Base-by-base conservation (phyloP, 2,797 vertebrate genomes). In the Scleropages formosus region DNA sequence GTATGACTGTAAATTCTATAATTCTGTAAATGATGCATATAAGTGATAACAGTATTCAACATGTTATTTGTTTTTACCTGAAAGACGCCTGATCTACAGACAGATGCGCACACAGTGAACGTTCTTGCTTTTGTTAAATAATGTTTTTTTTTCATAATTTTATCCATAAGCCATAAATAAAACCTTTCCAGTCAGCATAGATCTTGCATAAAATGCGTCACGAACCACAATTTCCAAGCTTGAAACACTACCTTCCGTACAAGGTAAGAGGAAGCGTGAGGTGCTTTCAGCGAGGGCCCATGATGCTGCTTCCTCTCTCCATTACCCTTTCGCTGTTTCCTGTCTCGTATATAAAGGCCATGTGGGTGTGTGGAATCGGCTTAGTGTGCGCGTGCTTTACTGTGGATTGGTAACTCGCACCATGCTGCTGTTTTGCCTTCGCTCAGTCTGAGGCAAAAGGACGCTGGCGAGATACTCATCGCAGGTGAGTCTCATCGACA, bases 261-360 rank as follows among this genome's bases (percentile, higher is more conserved):
- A 80, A 77, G 80, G 68, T 78, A 49, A 75, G 73, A 77, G 75
- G 79, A 75, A 79, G 79, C 79, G 81, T 71, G 79, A 60, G 83
- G 83, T 82, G 80, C 77, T 82, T 13, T 0, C 62, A 72, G 80
- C 83, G 84, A 88, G 89, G 82, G 87, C 86, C 91, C 87, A 9
- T 93, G 92, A 93, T 88, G 91, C 72, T 83, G 78, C 85, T 95
- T 95, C 94, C 94, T 93, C 90, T 80, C 83, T 85, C 83, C 64
- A 78, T 83, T 75, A 85, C 73, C 90, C 84, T 93, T 94, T 94
- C 93, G 93, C 89, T 88, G 88, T 79, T 70, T 90, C 84, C 85
- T 86, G 75, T 82, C 82, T 75, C 26, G 78, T 75, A 80, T 84
- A 1, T 87, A 86, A 91, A 89, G 22, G 73, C 85, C 73, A 82